Base-by-base conservation (phyloP, 2,888 invertebrate genomes). In the Cerceris ruficornis region DNA sequence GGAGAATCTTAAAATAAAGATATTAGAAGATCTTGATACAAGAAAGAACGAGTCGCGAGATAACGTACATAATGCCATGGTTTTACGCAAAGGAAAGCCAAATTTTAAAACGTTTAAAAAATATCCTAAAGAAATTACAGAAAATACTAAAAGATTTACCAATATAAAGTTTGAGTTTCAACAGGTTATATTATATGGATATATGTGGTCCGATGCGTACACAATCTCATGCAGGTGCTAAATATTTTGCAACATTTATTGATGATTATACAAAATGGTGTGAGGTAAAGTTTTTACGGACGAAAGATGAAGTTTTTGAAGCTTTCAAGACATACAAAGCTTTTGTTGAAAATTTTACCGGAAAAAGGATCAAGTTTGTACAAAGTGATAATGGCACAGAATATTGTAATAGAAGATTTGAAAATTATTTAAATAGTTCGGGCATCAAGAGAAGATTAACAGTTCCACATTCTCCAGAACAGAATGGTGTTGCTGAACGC, bases 361-460 rank as follows among this genome's bases (percentile, higher is more conserved):
- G 50, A 50, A 7, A n/a, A 1, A 11, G 6, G n/a, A 50, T 50
- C 9, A 50, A 50, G n/a, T 13, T 7, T n/a, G 6, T 50, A n/a
- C 50, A 50, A n/a, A 13, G 13, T n/a, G 50, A 50, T n/a, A 50
- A 50, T n/a, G 50, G 50, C n/a, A 11, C 6, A 7, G 50, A 50
- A 50, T 50, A n/a, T n/a, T 6, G 7, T n/a, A 50, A 50, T n/a
- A 11, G n/a, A 11, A n/a, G n/a, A n/a, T 50, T 50, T n/a, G 50
- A 50, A 7, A n/a, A 50, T 50, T 50, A 13, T n/a, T n/a, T 11
- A n/a, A 50, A 50, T 13, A 50, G 13, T 7, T 49, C 65, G 9
- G 70, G 75, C 0, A 69, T 75, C n/a, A 11, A 9, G 9, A 65
- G 60, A 43, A 15, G 66, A 7, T 42, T 69, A 49, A 57, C 60